phyloP scores from a whole-genome alignment of 2,113 vertebrate genomes.

The Nycticebus coucang region DNA sequence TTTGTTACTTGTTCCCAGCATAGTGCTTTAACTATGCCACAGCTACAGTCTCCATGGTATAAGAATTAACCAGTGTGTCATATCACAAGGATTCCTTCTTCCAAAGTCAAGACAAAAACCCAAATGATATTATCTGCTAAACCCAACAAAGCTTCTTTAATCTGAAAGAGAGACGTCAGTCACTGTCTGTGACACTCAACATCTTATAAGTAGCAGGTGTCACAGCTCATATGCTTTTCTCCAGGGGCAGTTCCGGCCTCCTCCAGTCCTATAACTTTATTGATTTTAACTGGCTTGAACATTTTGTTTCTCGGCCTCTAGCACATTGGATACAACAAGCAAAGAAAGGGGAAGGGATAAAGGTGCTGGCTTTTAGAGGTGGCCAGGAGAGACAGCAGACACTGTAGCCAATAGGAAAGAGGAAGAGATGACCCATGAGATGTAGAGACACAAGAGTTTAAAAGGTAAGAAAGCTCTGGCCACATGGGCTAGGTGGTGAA shows the following conservation, averaged over 20 bases:
- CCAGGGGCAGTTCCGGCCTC: neutral
- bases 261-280: neutral
- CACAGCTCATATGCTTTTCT: neutral
- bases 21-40: neutral
- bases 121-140: neutral
- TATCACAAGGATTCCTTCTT: neutral
- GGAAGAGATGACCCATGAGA: neutral
- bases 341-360: neutral
- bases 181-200: neutral
- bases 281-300: neutral
- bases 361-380: neutral
- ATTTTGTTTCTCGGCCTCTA: neutral
- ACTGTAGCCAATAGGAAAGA: neutral
- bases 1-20: neutral
- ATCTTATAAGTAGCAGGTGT: neutral
- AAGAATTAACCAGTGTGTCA: neutral
- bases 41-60: neutral
- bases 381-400: neutral
- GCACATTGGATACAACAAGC: neutral
- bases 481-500: neutral
- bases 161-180: neutral
- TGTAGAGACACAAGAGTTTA: neutral
- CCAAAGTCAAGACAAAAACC: constrained; percentile 1
- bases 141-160: neutral
- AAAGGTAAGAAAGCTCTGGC: neutral